phyloP scores from a whole-genome alignment of 2,113 vertebrate species.

The Xerus inauris region DNA sequence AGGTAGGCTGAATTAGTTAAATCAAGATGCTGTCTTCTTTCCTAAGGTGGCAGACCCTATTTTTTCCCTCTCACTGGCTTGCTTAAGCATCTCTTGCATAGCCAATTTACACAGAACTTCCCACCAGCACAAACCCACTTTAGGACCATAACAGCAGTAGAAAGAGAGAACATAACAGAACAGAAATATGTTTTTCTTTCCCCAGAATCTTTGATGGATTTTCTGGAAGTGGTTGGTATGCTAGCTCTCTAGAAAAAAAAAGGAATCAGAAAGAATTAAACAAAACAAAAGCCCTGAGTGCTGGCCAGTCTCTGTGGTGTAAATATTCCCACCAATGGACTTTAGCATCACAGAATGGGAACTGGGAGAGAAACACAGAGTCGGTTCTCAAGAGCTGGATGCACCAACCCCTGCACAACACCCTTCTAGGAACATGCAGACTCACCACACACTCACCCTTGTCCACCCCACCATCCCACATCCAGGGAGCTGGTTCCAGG shows the following conservation, averaged over 20 bases:
- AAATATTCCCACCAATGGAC: not conserved
- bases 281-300: not conserved
- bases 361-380: fast-evolving
- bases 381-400: not conserved
- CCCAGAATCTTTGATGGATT: not conserved
- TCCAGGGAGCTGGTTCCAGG: not conserved
- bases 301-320: not conserved
- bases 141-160: not conserved
- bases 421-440: fast-evolving
- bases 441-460: not conserved
- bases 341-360: not conserved
- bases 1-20: not conserved
- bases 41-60: not conserved
- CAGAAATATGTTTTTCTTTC: not conserved
- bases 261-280: not conserved
- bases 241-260: not conserved
- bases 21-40: not conserved
- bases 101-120: not conserved
- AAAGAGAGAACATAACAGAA: not conserved
- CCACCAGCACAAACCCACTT: not conserved
- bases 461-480: not conserved
- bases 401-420: fast-evolving
- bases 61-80: not conserved
- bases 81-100: not conserved
- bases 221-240: not conserved